Conservation (phyloP, 2,113 vertebrate species). For the Beaufortia kweichowensis region DNA sequence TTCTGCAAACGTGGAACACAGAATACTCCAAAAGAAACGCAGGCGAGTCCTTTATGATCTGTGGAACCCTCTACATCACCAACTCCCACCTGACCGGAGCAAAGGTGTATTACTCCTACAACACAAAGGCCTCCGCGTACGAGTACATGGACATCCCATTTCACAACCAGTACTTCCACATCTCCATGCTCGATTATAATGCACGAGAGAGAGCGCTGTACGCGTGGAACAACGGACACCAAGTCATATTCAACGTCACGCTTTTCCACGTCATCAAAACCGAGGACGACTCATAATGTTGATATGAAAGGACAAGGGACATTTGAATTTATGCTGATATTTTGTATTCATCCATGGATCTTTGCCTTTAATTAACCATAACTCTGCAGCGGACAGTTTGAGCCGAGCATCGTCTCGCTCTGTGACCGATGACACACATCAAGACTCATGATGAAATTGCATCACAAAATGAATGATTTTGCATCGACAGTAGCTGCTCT, state of each 20-base stretch:
- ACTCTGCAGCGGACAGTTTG: not conserved
- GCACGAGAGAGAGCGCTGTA: conserved; percentile 93
- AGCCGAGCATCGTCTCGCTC: conserved; percentile 11
- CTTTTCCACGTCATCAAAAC: conserved; percentile 98
- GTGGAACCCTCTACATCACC: conserved; percentile 94
- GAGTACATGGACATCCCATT: conserved; percentile 98
- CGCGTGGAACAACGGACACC: conserved; percentile 98
- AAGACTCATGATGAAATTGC: conserved; percentile 39
- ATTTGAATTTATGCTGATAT: conserved; percentile 49
- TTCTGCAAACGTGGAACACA: conserved; percentile 92
- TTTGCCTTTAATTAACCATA: conserved; percentile 40
- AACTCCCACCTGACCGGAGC: conserved; percentile 97
- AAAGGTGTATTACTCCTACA: conserved; percentile 97
- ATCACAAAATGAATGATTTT: conserved; percentile 14
- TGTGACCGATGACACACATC: conserved; percentile 40
- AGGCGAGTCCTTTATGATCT: conserved; percentile 98
- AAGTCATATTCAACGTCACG: conserved; percentile 97
- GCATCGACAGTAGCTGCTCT: conserved; percentile 60
- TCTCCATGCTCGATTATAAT: conserved; percentile 99
- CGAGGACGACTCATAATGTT: conserved; percentile 86
- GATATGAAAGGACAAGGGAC: conserved; percentile 55
- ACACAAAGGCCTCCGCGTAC: conserved; percentile 93
- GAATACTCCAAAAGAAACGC: conserved; percentile 97
- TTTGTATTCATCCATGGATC: conserved; percentile 41
- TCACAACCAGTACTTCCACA: conserved; percentile 98